phyloP scores from a whole-genome alignment of 2,113 vertebrate species.

The Caracal caracal region DNA sequence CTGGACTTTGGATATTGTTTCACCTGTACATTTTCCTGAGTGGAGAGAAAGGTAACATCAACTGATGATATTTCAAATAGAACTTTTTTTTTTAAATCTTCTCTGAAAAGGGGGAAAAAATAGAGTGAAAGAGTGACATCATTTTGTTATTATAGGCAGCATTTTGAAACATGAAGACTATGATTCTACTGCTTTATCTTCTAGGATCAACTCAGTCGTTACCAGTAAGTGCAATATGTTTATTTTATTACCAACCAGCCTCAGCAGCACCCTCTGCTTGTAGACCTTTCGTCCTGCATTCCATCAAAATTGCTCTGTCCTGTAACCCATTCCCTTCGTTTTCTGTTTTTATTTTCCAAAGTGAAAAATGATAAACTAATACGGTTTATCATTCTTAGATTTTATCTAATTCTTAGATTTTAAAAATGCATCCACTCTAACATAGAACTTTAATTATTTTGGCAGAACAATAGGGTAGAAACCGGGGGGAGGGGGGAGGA shows the following conservation, averaged over 20 bases:
- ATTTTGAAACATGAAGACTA: conserved; percentile 68
- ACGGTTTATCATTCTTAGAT: background rate
- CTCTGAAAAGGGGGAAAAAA: background rate
- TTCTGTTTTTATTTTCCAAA: conserved; percentile 39
- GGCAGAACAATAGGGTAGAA: background rate
- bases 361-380: background rate
- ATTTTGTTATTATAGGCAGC: conserved; percentile 64
- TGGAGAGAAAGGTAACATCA: conserved; percentile 47
- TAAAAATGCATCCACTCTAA: background rate
- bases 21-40: conserved; percentile 13
- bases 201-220: conserved; percentile 69
- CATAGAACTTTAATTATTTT: background rate
- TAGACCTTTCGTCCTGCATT: background rate
- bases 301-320: background rate
- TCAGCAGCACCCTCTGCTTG: background rate
- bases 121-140: background rate
- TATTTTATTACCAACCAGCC: background rate
- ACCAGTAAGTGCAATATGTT: conserved; percentile 56
- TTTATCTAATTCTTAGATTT: background rate
- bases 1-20: background rate
- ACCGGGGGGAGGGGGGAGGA: background rate
- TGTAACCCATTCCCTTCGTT: background rate
- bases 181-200: conserved; percentile 74
- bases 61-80: conserved; percentile 37
- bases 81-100: background rate